phyloP scores from a whole-genome alignment of 2,888 invertebrate species.

The Drosophila infuscata region DNA sequence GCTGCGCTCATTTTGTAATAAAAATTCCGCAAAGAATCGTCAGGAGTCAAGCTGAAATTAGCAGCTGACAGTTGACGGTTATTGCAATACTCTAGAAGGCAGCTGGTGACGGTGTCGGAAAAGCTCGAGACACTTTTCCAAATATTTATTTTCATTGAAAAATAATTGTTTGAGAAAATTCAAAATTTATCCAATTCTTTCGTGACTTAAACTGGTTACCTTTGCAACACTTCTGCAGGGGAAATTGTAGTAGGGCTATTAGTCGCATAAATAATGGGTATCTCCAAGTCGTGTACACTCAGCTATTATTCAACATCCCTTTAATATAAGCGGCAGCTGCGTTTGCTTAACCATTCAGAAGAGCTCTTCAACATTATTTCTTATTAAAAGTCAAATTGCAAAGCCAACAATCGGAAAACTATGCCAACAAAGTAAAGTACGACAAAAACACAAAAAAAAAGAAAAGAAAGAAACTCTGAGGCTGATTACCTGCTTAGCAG shows the following conservation, averaged over 20 bases:
- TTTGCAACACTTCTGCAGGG: neutral
- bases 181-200: too few species aligned
- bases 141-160: neutral
- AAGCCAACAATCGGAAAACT: constrained; percentile 40
- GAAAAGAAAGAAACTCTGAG: constrained; percentile 4
- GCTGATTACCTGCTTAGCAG: constrained; percentile 42
- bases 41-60: constrained; percentile 13
- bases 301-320: neutral
- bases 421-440: constrained; percentile 18
- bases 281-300: neutral
- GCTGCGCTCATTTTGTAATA: constrained; percentile 42
- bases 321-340: constrained; percentile 15
- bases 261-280: neutral
- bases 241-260: neutral
- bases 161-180: neutral
- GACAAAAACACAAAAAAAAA: neutral
- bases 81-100: constrained; percentile 1
- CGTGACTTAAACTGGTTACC: too few species aligned
- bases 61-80: constrained; percentile 4
- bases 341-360: constrained; percentile 7
- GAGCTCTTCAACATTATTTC: constrained; percentile 13
- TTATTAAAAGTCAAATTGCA: constrained; percentile 43
- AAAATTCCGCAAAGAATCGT: constrained; percentile 61
- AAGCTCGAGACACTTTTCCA: neutral
- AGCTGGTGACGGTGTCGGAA: neutral